Evolutionary conservation across 2,888 invertebrate species (phyloP).

Genomic region (Oeneis ivallda): DNA sequence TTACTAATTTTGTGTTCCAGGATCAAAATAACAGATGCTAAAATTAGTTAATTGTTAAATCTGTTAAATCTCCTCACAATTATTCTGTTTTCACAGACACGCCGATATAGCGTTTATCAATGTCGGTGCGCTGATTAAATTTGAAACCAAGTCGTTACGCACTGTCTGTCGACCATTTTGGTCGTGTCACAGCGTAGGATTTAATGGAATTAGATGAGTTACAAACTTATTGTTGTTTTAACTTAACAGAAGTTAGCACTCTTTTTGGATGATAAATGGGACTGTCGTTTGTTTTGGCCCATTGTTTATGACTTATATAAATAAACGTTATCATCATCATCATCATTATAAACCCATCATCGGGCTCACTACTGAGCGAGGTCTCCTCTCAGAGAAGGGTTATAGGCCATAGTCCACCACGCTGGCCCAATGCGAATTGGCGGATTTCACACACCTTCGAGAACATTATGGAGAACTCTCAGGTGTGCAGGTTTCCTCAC

Average conservation of each 20-base stretch:
- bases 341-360: too few species aligned
- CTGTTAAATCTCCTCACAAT: constrained; percentile 17
- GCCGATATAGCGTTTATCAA: constrained; percentile 52
- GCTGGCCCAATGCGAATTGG: too few species aligned
- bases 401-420: too few species aligned
- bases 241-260: constrained; percentile 2
- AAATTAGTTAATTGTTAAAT: constrained; percentile 2
- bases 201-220: constrained; percentile 30
- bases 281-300: not conserved
- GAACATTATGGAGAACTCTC: too few species aligned
- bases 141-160: constrained; percentile 41
- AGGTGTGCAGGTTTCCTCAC: too few species aligned
- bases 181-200: constrained; percentile 17
- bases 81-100: constrained; percentile 51
- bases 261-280: constrained; percentile 3
- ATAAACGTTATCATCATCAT: not conserved
- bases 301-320: not conserved
- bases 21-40: not conserved
- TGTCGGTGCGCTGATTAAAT: constrained; percentile 45
- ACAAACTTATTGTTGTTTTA: constrained; percentile 19
- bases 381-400: too few species aligned
- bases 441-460: too few species aligned
- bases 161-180: constrained; percentile 22
- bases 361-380: too few species aligned
- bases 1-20: not conserved